A percentile compares a stretch with the other conserved stretches of the same genome.
Evolutionary conservation across 1,140 invertebrate species (phyloP).

Genomic region (Cotesia glomerata): DNA sequence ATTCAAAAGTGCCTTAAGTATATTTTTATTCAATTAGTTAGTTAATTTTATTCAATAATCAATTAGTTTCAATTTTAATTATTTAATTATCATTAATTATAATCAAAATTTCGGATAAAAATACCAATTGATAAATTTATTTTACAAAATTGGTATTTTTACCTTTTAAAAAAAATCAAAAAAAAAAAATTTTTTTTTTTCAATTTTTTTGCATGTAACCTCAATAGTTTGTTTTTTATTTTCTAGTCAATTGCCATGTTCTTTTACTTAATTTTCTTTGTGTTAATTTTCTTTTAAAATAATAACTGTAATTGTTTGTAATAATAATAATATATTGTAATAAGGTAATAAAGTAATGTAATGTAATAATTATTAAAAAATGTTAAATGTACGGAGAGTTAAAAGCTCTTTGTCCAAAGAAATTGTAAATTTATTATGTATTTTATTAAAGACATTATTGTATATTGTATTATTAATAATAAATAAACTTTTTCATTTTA

Average conservation of each 20-base stretch:
- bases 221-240: slow-evolving; percentile 14
- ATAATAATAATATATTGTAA: neutral
- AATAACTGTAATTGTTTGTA: neutral
- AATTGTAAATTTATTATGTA: slow-evolving; percentile 18
- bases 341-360: neutral
- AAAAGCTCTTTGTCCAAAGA: neutral
- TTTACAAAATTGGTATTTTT: too few relatives aligned
- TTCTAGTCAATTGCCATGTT: slow-evolving; percentile 28
- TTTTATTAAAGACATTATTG: neutral
- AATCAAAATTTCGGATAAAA: too few relatives aligned
- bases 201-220: too few relatives aligned
- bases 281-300: neutral
- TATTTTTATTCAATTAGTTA: neutral
- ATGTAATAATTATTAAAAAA: neutral
- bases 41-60: neutral
- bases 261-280: neutral
- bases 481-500: neutral
- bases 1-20: neutral
- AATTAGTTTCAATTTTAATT: neutral
- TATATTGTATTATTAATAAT: neutral
- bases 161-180: too few relatives aligned
- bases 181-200: too few relatives aligned
- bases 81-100: neutral
- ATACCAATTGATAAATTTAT: too few relatives aligned
- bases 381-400: neutral